These are phyloP conservation scores for Ormia ochracea DNA, from an alignment of 2,888 invertebrate species.

Conservation along the genomic window DNA sequence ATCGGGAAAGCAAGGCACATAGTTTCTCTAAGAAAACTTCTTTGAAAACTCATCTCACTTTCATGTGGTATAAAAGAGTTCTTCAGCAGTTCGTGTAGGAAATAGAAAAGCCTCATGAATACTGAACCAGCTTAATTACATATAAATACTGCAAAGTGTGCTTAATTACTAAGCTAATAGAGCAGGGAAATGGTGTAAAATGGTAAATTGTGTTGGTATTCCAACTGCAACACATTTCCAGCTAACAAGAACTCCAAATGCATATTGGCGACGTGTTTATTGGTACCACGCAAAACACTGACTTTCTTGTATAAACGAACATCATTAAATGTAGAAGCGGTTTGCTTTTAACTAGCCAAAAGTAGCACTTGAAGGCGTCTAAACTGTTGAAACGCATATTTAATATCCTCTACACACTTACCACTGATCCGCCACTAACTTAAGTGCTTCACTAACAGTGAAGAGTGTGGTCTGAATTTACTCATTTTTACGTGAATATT, in stretches of 20 bases:
- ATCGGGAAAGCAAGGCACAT: no score
- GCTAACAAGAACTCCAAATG: not conserved
- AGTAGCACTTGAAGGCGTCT: constrained; percentile 58
- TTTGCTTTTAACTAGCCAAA: constrained; percentile 5
- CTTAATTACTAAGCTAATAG: no score
- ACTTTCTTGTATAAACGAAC: not conserved
- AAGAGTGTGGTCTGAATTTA: constrained; percentile 17
- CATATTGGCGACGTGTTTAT: constrained; percentile 55
- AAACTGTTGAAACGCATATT: constrained; percentile 55
- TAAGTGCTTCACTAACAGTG: not conserved
- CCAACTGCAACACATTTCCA: not conserved
- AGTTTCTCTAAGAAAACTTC: no score
- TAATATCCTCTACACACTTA: constrained; percentile 13
- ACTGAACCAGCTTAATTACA: no score
- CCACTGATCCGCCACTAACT: not conserved
- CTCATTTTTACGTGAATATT: constrained; percentile 10
- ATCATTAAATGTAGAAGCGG: constrained; percentile 9
- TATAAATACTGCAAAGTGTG: no score
- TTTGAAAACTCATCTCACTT: no score
- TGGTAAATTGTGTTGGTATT: not conserved
- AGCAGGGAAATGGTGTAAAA: no score
- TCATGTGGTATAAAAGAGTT: no score
- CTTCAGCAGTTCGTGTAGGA: no score
- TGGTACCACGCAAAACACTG: constrained; percentile 39
- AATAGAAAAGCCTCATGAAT: no score